phyloP scores from a whole-genome alignment of 1,140 invertebrate species.

The Delia radicum region DNA sequence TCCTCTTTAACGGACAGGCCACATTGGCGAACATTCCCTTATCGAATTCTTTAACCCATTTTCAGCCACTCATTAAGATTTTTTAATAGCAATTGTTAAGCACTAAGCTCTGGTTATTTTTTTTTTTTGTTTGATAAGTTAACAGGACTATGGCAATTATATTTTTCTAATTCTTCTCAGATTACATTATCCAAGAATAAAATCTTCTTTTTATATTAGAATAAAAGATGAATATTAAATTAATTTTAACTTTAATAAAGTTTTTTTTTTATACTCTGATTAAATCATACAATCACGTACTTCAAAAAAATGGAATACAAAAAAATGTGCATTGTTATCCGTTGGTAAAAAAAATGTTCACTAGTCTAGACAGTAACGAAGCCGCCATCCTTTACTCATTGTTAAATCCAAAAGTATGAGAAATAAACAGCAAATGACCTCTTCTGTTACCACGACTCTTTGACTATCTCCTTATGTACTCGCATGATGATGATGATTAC shows the following conservation, averaged over 20 bases:
- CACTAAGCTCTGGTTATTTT: too few species aligned
- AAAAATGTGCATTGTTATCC: slow-evolving; percentile 22
- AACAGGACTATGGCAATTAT: too few species aligned
- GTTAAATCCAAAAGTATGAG: slow-evolving; percentile 5
- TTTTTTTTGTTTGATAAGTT: too few species aligned
- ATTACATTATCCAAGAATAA: too few species aligned
- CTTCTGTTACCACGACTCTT: slow-evolving; percentile 8
- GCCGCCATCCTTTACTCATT: neutral
- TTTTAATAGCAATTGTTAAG: too few species aligned
- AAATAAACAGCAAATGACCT: slow-evolving; percentile 19
- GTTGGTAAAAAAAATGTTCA: slow-evolving; percentile 7
- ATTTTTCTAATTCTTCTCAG: neutral
- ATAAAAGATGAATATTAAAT: slow-evolving; percentile 5
- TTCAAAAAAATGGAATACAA: neutral
- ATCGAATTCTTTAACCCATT: too few species aligned
- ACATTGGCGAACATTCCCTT: too few species aligned
- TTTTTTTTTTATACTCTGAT: slow-evolving; percentile 18
- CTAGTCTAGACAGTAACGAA: slow-evolving; percentile 19
- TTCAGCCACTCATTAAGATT: too few species aligned
- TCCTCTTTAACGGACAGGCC: too few species aligned
- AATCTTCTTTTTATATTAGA: neutral
- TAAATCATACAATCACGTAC: slow-evolving; percentile 15
- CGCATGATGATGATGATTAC: slow-evolving; percentile 7
- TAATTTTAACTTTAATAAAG: slow-evolving; percentile 9
- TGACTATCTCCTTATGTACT: slow-evolving; percentile 17